Evolutionary conservation across 2,797 vertebrate genomes (phyloP).

Genomic region (Brachyalestes nurse): DNA sequence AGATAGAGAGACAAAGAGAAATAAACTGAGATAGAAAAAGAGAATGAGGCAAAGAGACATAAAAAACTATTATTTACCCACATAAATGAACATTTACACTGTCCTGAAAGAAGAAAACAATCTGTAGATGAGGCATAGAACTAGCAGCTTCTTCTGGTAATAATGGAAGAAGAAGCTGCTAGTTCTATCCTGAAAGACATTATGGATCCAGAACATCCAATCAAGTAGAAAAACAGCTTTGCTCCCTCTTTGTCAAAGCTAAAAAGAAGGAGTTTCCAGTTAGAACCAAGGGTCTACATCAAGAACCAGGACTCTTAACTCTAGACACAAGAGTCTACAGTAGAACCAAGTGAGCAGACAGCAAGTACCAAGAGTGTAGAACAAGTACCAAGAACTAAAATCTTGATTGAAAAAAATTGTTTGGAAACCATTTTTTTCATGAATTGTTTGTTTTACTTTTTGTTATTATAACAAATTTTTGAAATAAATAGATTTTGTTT

Average conservation of each 20-base stretch:
- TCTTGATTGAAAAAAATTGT: no score
- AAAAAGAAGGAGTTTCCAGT: neutral
- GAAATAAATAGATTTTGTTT: neutral
- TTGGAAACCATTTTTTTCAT: no score
- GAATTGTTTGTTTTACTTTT: neutral
- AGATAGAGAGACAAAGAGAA: neutral
- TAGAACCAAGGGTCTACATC: neutral
- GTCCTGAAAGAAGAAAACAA: neutral
- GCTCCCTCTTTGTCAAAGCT: no score
- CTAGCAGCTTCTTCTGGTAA: no score
- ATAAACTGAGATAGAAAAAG: neutral
- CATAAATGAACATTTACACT: neutral
- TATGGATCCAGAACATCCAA: no score
- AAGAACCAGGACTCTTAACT: neutral
- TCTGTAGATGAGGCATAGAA: neutral
- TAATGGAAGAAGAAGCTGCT: no score
- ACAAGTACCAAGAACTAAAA: neutral
- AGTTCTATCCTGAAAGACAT: no score
- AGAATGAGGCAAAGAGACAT: conserved; percentile 1
- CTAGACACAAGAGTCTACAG: neutral
- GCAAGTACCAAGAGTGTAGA: no score
- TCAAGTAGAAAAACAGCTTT: no score
- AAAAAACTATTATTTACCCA: neutral
- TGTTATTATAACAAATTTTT: neutral
- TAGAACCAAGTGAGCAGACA: neutral